phyloP scores from a whole-genome alignment of 2,113 vertebrate genomes.

The Pteruthius melanotis region DNA sequence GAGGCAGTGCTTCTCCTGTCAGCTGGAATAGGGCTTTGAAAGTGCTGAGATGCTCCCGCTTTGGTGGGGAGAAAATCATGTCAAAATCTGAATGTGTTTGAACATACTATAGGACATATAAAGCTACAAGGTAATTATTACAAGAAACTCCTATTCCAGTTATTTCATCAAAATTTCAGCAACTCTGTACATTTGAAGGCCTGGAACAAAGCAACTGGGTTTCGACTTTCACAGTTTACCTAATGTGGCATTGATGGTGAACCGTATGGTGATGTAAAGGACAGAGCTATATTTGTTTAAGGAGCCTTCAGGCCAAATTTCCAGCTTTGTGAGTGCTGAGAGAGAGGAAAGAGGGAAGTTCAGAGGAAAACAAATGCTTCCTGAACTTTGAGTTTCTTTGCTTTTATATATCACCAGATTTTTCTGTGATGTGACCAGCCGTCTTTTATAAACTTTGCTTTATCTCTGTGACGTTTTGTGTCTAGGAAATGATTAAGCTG shows the following conservation, averaged over 20 bases:
- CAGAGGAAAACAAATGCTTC: constrained; percentile 48
- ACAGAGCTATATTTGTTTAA: constrained; percentile 42
- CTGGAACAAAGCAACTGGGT: constrained; percentile 4
- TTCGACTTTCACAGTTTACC: constrained; percentile 15
- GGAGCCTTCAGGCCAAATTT: background rate
- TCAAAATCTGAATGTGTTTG: background rate
- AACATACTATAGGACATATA: background rate
- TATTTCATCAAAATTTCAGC: background rate
- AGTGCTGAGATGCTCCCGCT: background rate
- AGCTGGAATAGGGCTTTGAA: background rate
- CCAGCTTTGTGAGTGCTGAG: background rate
- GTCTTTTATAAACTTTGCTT: constrained; percentile 49
- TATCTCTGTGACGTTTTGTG: constrained; percentile 1
- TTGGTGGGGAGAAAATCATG: background rate
- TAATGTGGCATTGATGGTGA: background rate
- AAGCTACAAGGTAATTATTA: background rate
- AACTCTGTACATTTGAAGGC: background rate
- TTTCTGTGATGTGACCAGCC: constrained; percentile 37
- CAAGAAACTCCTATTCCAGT: background rate
- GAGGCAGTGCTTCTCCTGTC: background rate
- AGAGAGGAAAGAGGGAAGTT: constrained; percentile 26
- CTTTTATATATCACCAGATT: constrained; percentile 42
- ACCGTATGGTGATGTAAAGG: background rate
- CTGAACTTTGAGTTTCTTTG: constrained; percentile 61
- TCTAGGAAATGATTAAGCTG: constrained; percentile 59